Evolutionary conservation across 2,888 invertebrate species (phyloP), one percentile per base, ranked within the genome.

Genomic region (Empis stercorea): DNA sequence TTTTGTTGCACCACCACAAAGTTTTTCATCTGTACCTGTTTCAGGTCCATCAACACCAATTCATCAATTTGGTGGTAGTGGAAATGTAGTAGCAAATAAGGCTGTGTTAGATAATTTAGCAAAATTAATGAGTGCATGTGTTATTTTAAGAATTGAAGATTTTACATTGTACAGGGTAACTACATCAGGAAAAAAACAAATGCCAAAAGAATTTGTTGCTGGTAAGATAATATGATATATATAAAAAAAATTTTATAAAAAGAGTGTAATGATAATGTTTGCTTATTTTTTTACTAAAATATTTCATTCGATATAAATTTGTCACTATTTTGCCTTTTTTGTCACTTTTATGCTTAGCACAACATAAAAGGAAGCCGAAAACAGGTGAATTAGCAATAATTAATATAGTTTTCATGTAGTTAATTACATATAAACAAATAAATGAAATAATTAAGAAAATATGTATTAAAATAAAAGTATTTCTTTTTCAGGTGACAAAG

Each of bases 61-160:
- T 44, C 30, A 16, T 10, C 32, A n/a, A 3, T n/a, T 39, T 23
- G 15, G 37, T n/a, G 10, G 13, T 13, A 16, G 27, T 34, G 48
- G 46, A 42, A 46, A 50, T n/a, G 20, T 36, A 27, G 11, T 14
- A 15, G 30, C 44, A 4, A 40, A 46, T 43, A 32, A 49, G 42
- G 75, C 54, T 47, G 78, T 86, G 44, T 69, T 84, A 10, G 76
- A 79, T 54, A 87, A 89, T 63, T 72, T 91, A 36, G 79, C 84
- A 20, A 89, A 87, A 63, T 68, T 96, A 52, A 89, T 96, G 88
- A 92, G 93, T 27, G 85, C 89, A 11, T 94, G 93, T 65, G 79
- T 89, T 34, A 80, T 96, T 30, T 74, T 96, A 51, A 78, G 92
- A 63, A 80, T 96, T 57, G 88, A 91, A 60, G 94, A 97, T 66